Evolutionary conservation across 2,888 invertebrate genomes (phyloP).

Genomic region (Mesorhabditis belari): DNA sequence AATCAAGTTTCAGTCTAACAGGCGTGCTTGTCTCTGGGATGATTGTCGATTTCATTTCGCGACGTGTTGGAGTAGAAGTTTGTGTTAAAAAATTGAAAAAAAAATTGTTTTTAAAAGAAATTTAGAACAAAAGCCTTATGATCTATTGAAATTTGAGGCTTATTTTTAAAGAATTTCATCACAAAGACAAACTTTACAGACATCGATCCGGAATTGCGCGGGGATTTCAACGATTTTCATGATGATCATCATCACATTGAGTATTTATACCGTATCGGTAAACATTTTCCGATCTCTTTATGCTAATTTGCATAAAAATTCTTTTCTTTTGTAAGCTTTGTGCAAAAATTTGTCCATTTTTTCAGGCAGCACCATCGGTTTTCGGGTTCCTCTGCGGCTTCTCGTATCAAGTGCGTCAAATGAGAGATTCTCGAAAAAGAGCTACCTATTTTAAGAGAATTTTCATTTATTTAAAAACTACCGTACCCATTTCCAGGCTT

Average conservation of each 20-base stretch:
- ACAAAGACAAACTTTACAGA: not conserved
- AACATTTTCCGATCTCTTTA: not conserved
- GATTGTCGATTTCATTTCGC: constrained; percentile 12
- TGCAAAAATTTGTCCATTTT: not conserved
- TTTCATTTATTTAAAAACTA: too few species aligned
- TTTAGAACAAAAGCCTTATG: too few species aligned
- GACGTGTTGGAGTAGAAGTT: constrained; percentile 7
- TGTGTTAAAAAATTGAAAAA: too few species aligned
- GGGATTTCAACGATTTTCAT: not conserved
- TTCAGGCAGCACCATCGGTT: not conserved
- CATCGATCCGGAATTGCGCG: not conserved
- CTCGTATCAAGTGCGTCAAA: not conserved
- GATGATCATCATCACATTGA: not conserved
- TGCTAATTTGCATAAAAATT: not conserved
- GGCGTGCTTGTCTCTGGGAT: constrained; percentile 20
- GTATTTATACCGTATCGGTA: too few species aligned
- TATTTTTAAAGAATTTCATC: not conserved
- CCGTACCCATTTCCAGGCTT: not conserved
- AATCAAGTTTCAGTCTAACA: constrained; percentile 8
- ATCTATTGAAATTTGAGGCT: not conserved
- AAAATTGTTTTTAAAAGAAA: too few species aligned
- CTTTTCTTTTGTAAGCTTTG: not conserved
- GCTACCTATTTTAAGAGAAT: too few species aligned
- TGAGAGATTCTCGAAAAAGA: too few species aligned
- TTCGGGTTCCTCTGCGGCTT: not conserved